phyloP scores from a whole-genome alignment of 2,113 vertebrate species.

The Anguilla rostrata region DNA sequence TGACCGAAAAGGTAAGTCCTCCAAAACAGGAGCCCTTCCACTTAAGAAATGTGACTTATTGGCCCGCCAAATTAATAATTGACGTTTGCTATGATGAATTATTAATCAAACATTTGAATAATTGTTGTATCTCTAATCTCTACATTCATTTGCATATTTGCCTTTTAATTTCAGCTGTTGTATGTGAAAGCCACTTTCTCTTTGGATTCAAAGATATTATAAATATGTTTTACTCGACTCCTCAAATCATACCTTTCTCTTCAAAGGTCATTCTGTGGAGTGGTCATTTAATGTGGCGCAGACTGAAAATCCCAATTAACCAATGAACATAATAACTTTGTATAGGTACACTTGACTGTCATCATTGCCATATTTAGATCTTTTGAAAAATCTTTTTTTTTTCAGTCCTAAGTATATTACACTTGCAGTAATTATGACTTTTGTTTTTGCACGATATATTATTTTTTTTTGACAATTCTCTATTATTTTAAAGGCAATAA shows the following conservation, averaged over 20 bases:
- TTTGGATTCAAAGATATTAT: slow-evolving; percentile 74
- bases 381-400: background rate
- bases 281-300: background rate
- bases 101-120: slow-evolving; percentile 97
- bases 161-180: slow-evolving; percentile 82
- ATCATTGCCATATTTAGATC: background rate
- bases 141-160: slow-evolving; percentile 94
- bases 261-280: background rate
- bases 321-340: background rate
- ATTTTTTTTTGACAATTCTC: background rate
- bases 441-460: background rate
- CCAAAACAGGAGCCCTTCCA: slow-evolving; percentile 63
- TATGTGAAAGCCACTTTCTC: slow-evolving; percentile 80
- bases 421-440: background rate
- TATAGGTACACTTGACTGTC: background rate
- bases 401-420: background rate
- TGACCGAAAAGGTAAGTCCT: slow-evolving; percentile 52
- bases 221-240: slow-evolving; percentile 49
- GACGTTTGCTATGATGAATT: slow-evolving; percentile 92
- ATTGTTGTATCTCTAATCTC: slow-evolving; percentile 96
- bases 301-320: background rate
- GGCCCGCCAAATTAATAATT: slow-evolving; percentile 94
- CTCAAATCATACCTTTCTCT: background rate
- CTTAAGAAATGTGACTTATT: slow-evolving; percentile 81
- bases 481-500: background rate